Evolutionary conservation across 2,113 vertebrate genomes (phyloP).

Genomic region (Takifugu bimaculatus): DNA sequence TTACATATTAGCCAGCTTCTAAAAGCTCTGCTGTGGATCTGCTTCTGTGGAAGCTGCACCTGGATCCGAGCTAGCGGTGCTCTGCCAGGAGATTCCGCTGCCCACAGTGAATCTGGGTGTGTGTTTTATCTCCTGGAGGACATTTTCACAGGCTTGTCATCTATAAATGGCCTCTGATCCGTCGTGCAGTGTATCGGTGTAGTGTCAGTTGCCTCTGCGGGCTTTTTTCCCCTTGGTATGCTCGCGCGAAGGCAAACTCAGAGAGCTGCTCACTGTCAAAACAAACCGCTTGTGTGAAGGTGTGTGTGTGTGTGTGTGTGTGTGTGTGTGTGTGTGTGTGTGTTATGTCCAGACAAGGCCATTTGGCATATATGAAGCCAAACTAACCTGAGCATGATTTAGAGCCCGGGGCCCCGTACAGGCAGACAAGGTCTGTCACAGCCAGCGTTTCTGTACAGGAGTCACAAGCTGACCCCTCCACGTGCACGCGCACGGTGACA

Average conservation of each 20-base stretch:
- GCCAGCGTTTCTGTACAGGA: too few relatives aligned
- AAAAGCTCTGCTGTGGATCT: not conserved
- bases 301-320: slow-evolving; percentile 2
- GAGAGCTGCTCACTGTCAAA: slow-evolving; percentile 43
- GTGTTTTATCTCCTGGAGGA: slow-evolving; percentile 4
- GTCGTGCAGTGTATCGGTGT: slow-evolving; percentile 48
- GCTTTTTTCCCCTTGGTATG: slow-evolving; percentile 20
- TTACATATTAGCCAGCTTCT: too few relatives aligned
- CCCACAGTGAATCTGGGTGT: not conserved
- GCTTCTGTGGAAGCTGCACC: not conserved
- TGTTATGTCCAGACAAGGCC: not conserved
- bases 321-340: not conserved
- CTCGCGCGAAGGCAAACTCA: slow-evolving; percentile 29
- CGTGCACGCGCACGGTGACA: too few relatives aligned
- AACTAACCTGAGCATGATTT: too few relatives aligned
- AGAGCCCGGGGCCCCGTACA: too few relatives aligned
- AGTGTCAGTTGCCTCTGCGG: slow-evolving; percentile 13
- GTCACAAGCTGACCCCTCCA: too few relatives aligned
- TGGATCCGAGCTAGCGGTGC: not conserved
- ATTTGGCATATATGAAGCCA: not conserved
- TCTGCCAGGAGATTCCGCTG: not conserved
- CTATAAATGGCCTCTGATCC: slow-evolving; percentile 14
- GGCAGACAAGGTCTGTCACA: too few relatives aligned
- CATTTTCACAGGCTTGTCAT: slow-evolving; percentile 11
- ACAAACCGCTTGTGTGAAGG: slow-evolving; percentile 19